Conservation (phyloP, 2,888 invertebrate species). For the Eumerus sabulonum region DNA sequence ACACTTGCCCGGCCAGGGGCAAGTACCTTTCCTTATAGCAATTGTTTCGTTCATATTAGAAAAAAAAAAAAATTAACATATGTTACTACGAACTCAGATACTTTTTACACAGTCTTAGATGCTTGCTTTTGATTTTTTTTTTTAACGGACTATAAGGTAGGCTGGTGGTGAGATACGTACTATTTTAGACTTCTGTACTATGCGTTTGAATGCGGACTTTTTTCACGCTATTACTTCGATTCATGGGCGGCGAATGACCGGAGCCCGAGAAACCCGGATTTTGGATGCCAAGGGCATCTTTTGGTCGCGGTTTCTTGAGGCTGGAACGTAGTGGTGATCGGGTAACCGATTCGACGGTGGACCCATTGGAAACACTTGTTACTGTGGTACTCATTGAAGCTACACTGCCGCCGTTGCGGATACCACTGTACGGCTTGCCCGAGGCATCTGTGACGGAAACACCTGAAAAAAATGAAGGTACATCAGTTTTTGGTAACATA, state of each 20-base stretch:
- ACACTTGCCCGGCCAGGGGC: slow-evolving; percentile 9
- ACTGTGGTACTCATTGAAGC: slow-evolving; percentile 87
- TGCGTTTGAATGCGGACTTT: slow-evolving; percentile 95
- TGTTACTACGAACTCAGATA: slow-evolving; percentile 33
- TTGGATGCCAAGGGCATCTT: slow-evolving; percentile 88
- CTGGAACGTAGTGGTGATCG: slow-evolving; percentile 88
- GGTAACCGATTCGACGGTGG: slow-evolving; percentile 79
- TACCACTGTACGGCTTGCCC: slow-evolving; percentile 87
- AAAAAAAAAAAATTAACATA: slow-evolving; percentile 29
- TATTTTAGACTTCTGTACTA: slow-evolving; percentile 89
- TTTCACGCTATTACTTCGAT: slow-evolving; percentile 92
- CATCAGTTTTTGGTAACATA: not conserved
- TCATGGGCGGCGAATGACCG: slow-evolving; percentile 89
- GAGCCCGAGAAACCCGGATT: slow-evolving; percentile 87
- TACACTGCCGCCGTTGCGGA: slow-evolving; percentile 85
- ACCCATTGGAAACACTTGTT: slow-evolving; percentile 82
- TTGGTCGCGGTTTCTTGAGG: slow-evolving; percentile 87
- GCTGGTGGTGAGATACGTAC: slow-evolving; percentile 62
- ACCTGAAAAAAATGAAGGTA: slow-evolving; percentile 78
- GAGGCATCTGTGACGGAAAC: slow-evolving; percentile 93
- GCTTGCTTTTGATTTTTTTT: slow-evolving; percentile 16
- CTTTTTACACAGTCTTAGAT: slow-evolving; percentile 67
- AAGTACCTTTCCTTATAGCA: too few relatives aligned
- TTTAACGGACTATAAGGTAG: slow-evolving; percentile 65
- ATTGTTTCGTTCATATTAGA: slow-evolving; percentile 13